Evolutionary conservation across 2,113 vertebrate genomes (phyloP).

Genomic region (Boleophthalmus pectinirostris): DNA sequence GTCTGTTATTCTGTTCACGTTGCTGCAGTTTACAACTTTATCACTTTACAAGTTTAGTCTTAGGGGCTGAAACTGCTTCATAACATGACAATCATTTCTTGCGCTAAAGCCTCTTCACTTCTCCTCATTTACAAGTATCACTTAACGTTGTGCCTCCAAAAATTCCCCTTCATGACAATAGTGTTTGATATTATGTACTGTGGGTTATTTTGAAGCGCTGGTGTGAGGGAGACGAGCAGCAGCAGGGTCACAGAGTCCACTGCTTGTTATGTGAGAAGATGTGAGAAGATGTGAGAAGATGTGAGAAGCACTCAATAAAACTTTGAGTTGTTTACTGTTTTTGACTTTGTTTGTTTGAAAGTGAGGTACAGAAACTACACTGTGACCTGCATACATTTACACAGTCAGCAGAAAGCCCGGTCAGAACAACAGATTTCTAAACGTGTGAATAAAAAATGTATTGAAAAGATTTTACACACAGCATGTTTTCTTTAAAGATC

Average conservation of each 20-base stretch:
- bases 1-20: no score
- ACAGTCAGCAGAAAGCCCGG: no score
- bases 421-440: no score
- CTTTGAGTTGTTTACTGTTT: not conserved
- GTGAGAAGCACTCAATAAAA: not conserved
- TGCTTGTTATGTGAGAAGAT: not conserved
- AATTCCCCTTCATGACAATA: not conserved
- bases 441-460: no score
- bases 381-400: not conserved
- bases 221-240: no score
- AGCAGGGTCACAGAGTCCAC: not conserved
- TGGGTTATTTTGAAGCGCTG: not conserved
- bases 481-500: no score
- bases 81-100: no score
- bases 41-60: no score
- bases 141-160: not conserved
- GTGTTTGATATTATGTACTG: not conserved
- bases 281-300: not conserved
- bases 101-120: not conserved
- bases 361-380: not conserved
- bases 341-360: not conserved
- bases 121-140: not conserved
- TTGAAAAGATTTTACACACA: no score
- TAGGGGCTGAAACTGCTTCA: no score
- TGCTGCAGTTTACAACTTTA: no score